Conservation (phyloP, 2,888 invertebrate genomes). For the Mantis religiosa region DNA sequence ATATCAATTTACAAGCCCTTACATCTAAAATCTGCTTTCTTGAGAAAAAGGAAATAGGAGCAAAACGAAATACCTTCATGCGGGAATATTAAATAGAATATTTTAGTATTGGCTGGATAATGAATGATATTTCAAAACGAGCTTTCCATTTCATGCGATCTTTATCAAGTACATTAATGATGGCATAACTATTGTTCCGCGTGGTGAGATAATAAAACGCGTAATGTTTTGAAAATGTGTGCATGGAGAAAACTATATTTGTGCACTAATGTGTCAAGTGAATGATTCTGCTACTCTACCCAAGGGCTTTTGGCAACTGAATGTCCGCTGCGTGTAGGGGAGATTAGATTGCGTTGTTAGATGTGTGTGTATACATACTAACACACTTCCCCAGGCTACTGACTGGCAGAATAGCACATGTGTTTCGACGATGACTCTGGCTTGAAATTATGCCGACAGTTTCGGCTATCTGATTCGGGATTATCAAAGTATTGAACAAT, state of each 20-base stretch:
- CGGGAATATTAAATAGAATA: no score
- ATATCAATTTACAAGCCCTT: no score
- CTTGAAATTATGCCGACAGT: not conserved
- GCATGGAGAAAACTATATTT: not conserved
- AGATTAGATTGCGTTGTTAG: not conserved
- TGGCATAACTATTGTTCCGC: not conserved
- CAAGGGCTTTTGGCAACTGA: not conserved
- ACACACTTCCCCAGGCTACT: not conserved
- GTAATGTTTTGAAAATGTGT: not conserved
- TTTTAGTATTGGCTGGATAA: no score
- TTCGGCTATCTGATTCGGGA: not conserved
- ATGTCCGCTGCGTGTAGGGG: not conserved
- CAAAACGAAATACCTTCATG: no score
- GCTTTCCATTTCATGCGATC: no score
- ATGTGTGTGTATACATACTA: not conserved
- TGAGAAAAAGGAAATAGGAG: no score
- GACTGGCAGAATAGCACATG: not conserved
- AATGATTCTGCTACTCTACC: not conserved
- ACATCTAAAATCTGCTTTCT: no score
- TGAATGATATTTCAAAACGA: no score
- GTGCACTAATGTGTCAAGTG: not conserved
- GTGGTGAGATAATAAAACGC: not conserved
- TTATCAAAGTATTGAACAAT: not conserved
- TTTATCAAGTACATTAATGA: no score
- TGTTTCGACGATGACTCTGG: not conserved